Evolutionary conservation across 2,888 invertebrate species (phyloP).

Genomic region (Epicampocera succincta): DNA sequence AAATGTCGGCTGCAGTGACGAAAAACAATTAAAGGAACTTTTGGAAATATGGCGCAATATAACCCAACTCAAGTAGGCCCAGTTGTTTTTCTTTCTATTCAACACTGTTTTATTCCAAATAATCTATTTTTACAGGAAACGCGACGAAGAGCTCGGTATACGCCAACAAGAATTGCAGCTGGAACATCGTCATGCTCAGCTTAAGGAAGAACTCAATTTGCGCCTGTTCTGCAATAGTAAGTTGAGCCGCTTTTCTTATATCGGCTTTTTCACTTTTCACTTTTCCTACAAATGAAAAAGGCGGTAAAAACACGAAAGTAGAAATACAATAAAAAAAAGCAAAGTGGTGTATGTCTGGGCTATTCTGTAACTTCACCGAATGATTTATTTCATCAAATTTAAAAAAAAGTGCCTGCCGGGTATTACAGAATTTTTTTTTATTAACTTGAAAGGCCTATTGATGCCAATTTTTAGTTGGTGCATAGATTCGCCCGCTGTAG

Average conservation of each 20-base stretch:
- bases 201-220: constrained; percentile 88
- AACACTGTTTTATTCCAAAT: not conserved
- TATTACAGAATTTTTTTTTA: no score
- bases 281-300: no score
- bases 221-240: constrained; percentile 85
- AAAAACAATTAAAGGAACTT: constrained; percentile 81
- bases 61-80: constrained; percentile 81
- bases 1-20: constrained; percentile 79
- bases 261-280: not conserved
- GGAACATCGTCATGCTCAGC: constrained; percentile 90
- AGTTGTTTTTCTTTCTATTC: constrained; percentile 12
- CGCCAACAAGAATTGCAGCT: constrained; percentile 90
- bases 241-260: constrained; percentile 73
- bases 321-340: no score
- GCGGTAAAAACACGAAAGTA: no score
- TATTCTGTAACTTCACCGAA: no score
- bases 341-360: no score
- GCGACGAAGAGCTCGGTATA: constrained; percentile 89
- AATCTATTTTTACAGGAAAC: constrained; percentile 75
- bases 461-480: no score
- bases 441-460: no score
- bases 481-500: no score
- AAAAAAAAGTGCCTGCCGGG: no score
- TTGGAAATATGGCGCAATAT: constrained; percentile 82
- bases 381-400: no score